phyloP scores from a whole-genome alignment of 2,113 vertebrate genomes.

The Megaleporinus macrocephalus region DNA sequence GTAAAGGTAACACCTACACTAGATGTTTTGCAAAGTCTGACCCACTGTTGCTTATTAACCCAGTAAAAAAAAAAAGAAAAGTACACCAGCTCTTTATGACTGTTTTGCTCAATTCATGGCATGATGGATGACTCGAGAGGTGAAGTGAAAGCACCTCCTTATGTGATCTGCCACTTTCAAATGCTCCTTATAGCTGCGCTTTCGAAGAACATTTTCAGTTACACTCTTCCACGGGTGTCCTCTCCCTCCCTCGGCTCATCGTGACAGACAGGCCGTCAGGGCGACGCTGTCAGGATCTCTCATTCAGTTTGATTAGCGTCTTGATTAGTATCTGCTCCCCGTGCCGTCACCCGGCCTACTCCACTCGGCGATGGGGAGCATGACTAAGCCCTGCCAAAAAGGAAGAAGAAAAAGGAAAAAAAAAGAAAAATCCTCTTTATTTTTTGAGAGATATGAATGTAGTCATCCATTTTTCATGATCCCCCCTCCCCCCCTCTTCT shows the following conservation, averaged over 20 bases:
- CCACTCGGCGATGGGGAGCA: not conserved
- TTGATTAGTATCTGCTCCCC: slow-evolving; percentile 26
- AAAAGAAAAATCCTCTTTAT: slow-evolving; percentile 1
- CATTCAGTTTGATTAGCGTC: slow-evolving; percentile 44
- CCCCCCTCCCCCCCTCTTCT: not conserved
- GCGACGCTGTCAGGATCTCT: slow-evolving; percentile 1
- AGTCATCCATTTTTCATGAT: slow-evolving; percentile 29
- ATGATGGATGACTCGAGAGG: not conserved
- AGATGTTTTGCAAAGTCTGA: not conserved
- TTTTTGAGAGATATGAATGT: slow-evolving; percentile 26
- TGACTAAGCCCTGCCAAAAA: slow-evolving; percentile 1
- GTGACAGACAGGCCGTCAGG: slow-evolving; percentile 31
- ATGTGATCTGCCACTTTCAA: not conserved
- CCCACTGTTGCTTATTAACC: not conserved
- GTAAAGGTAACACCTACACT: too few relatives aligned
- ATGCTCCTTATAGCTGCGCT: not conserved
- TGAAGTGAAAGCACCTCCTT: not conserved
- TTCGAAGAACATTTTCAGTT: not conserved
- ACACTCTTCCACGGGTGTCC: not conserved
- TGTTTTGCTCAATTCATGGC: too few relatives aligned
- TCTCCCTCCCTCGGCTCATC: not conserved
- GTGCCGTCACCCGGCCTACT: slow-evolving; percentile 26
- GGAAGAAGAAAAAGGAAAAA: not conserved
- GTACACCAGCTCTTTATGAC: not conserved
- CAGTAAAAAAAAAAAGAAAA: not conserved